These are phyloP conservation scores for Empis stercorea DNA, from an alignment of 2,888 invertebrate species.

Conservation along the genomic window DNA sequence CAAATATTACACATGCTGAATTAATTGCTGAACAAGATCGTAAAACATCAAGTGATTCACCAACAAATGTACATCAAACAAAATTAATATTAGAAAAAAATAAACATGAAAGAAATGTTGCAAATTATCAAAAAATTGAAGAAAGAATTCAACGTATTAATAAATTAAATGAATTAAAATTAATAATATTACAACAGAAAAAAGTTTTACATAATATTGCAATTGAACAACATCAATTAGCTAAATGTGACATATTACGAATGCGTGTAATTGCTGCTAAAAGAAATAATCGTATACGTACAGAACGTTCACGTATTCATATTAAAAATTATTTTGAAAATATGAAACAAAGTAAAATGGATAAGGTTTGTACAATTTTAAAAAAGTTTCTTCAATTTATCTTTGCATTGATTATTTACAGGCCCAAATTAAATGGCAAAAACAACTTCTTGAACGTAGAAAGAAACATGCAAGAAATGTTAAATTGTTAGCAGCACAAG, in stretches of 20 bases:
- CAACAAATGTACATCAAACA: slow-evolving; percentile 17
- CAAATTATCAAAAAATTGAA: slow-evolving; percentile 16
- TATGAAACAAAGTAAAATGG: slow-evolving; percentile 1
- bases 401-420: too few relatives aligned
- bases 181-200: slow-evolving; percentile 19
- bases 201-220: slow-evolving; percentile 22
- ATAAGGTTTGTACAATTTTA: too few relatives aligned
- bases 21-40: slow-evolving; percentile 23
- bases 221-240: slow-evolving; percentile 20
- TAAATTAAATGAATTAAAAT: slow-evolving; percentile 15
- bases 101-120: slow-evolving; percentile 10
- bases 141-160: slow-evolving; percentile 21
- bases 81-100: slow-evolving; percentile 19
- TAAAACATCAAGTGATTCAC: slow-evolving; percentile 8
- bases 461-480: too few relatives aligned
- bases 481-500: too few relatives aligned
- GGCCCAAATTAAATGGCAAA: too few relatives aligned
- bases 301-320: slow-evolving; percentile 24
- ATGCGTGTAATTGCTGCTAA: slow-evolving; percentile 29
- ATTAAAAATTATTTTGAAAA: slow-evolving; percentile 15
- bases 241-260: slow-evolving; percentile 23
- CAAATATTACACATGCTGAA: slow-evolving; percentile 28
- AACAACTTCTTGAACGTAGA: too few relatives aligned
- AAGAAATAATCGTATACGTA: slow-evolving; percentile 26
- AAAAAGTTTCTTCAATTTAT: slow-evolving; percentile 1